Percentiles rank a stretch among this genome's conserved stretches.
Evolutionary conservation across 2,888 invertebrate genomes (phyloP).

Genomic region (Acrocyrtus sp.): DNA sequence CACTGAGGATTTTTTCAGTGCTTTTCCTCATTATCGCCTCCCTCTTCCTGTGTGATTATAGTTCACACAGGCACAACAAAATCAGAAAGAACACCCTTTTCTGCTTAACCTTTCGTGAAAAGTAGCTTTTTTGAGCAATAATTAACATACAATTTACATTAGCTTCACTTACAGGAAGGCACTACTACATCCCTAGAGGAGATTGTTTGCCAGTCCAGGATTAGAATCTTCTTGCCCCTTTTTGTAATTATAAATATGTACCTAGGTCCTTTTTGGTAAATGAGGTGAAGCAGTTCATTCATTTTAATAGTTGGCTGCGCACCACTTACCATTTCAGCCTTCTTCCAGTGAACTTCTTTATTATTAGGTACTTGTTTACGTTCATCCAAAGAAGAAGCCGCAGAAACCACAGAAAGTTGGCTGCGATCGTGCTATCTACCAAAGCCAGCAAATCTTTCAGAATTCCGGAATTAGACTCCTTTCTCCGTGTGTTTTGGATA

Average conservation of each 20-base stretch:
- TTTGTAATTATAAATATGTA: not conserved
- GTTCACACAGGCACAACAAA: not conserved
- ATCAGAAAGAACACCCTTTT: not conserved
- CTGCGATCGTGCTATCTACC: not conserved
- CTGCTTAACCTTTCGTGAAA: conserved; percentile 33
- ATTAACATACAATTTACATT: conserved; percentile 50
- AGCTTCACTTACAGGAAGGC: conserved; percentile 26
- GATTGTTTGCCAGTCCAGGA: not conserved
- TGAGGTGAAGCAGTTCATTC: not conserved
- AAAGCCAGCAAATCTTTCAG: not conserved
- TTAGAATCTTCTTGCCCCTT: conserved; percentile 36
- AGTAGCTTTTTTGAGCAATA: conserved; percentile 28
- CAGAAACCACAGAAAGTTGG: conserved; percentile 2
- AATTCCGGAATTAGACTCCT: not conserved
- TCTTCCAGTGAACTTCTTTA: not conserved
- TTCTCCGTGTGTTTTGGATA: not conserved
- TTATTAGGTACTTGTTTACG: not conserved
- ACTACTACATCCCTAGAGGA: conserved; percentile 30
- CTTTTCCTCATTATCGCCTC: conserved; percentile 34
- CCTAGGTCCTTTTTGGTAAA: not conserved
- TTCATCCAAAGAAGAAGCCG: not conserved
- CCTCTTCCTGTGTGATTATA: conserved; percentile 1
- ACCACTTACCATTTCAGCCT: not conserved
- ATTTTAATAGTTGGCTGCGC: not conserved
- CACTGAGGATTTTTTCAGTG: not conserved